phyloP scores from a whole-genome alignment of 2,888 invertebrate species.

The Drosophila pullipes region DNA sequence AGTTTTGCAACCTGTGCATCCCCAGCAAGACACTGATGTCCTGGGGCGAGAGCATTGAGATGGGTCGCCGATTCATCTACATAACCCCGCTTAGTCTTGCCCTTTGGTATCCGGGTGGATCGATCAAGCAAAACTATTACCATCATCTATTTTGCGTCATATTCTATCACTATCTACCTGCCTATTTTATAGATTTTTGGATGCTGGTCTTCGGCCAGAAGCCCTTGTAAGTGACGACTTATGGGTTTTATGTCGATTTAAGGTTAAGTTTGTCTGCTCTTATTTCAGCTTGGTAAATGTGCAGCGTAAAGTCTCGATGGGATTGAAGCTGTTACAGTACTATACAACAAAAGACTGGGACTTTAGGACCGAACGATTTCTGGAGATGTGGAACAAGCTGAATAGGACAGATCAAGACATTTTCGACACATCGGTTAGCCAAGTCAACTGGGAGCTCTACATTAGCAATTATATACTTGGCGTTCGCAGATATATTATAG shows the following conservation, averaged over 20 bases:
- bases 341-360: slow-evolving; percentile 93
- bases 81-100: slow-evolving; percentile 91
- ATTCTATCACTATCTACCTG: slow-evolving; percentile 91
- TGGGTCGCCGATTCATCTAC: slow-evolving; percentile 87
- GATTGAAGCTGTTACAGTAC: slow-evolving; percentile 89
- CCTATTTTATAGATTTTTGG: slow-evolving; percentile 91
- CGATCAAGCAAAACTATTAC: slow-evolving; percentile 89
- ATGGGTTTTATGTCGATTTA: background rate
- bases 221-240: slow-evolving; percentile 90
- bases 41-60: slow-evolving; percentile 93
- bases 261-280: slow-evolving; percentile 1
- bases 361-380: slow-evolving; percentile 89
- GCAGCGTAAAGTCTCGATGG: slow-evolving; percentile 87
- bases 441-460: slow-evolving; percentile 88
- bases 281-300: slow-evolving; percentile 87
- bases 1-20: slow-evolving; percentile 89
- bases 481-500: slow-evolving; percentile 92
- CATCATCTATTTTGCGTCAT: slow-evolving; percentile 89
- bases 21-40: slow-evolving; percentile 92
- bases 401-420: slow-evolving; percentile 87
- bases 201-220: slow-evolving; percentile 89
- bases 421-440: slow-evolving; percentile 87
- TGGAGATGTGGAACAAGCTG: slow-evolving; percentile 86
- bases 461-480: slow-evolving; percentile 91
- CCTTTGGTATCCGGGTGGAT: slow-evolving; percentile 93